Evolutionary conservation across 2,797 vertebrate species (phyloP).

Genomic region (Scolopax bukidnonensis): DNA sequence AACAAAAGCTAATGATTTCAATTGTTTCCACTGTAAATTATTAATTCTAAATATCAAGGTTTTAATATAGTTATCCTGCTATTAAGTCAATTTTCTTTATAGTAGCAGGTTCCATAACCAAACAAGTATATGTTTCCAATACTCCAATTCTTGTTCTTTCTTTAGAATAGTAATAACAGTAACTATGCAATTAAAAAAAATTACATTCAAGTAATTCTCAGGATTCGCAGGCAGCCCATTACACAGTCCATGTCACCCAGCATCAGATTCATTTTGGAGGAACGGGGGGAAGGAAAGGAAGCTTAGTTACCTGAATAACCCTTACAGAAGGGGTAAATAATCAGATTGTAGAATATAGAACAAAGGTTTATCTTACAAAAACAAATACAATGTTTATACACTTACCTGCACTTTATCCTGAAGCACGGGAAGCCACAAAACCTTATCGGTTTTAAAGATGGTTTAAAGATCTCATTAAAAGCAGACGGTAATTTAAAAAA

Average conservation of each 20-base stretch:
- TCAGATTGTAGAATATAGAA: not conserved
- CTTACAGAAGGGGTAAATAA: not conserved
- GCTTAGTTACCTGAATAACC: not conserved
- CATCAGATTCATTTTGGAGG: not conserved
- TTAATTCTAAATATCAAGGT: not conserved
- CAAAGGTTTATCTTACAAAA: not conserved
- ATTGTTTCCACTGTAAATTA: not conserved
- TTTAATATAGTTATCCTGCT: not conserved
- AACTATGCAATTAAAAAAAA: not conserved
- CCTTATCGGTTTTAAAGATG: not conserved
- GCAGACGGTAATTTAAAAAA: not conserved
- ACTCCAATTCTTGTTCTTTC: not conserved
- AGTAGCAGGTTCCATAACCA: not conserved
- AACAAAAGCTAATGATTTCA: not conserved
- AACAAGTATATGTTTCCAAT: not conserved
- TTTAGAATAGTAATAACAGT: not conserved
- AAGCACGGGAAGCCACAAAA: not conserved
- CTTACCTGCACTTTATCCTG: not conserved
- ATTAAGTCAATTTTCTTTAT: not conserved
- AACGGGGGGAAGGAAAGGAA: not conserved
- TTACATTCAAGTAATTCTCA: not conserved
- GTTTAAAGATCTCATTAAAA: not conserved
- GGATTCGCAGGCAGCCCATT: not conserved
- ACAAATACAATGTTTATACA: not conserved
- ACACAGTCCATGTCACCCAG: not conserved